Evolutionary conservation across 2,113 vertebrate genomes (phyloP).

Genomic region (Morone saxatilis): DNA sequence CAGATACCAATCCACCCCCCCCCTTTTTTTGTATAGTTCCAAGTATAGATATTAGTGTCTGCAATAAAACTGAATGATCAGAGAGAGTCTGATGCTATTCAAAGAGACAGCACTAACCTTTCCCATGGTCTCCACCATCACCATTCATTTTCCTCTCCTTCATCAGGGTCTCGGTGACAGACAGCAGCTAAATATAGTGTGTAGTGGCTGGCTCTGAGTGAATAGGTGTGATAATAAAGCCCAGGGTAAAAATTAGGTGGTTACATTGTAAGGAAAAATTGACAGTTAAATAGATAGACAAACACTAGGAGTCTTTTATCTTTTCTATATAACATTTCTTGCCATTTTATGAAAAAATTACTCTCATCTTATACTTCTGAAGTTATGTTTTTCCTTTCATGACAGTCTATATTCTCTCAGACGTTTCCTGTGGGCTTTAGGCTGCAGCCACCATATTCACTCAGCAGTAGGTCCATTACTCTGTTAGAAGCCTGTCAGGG

Average conservation of each 20-base stretch:
- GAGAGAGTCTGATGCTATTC: slow-evolving; percentile 56
- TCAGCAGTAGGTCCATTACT: slow-evolving; percentile 46
- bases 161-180: slow-evolving; percentile 67
- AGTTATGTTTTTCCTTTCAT: slow-evolving; percentile 6
- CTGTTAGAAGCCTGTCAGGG: slow-evolving; percentile 17
- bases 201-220: slow-evolving; percentile 32
- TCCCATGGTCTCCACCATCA: slow-evolving; percentile 61
- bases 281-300: background rate
- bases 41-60: slow-evolving; percentile 61
- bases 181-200: slow-evolving; percentile 71
- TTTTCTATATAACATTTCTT: background rate
- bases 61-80: slow-evolving; percentile 63
- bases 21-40: background rate
- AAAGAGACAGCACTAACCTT: slow-evolving; percentile 68
- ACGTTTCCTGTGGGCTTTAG: slow-evolving; percentile 33
- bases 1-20: background rate
- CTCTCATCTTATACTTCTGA: slow-evolving; percentile 4
- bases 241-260: slow-evolving; percentile 12
- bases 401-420: slow-evolving; percentile 13
- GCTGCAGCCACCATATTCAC: slow-evolving; percentile 25
- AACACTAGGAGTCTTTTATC: background rate
- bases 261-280: background rate
- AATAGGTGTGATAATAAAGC: slow-evolving; percentile 50
- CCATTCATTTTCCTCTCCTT: slow-evolving; percentile 65
- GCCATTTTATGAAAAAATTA: background rate